Conservation (phyloP, 2,113 vertebrate genomes). For the Heptranchias perlo region DNA sequence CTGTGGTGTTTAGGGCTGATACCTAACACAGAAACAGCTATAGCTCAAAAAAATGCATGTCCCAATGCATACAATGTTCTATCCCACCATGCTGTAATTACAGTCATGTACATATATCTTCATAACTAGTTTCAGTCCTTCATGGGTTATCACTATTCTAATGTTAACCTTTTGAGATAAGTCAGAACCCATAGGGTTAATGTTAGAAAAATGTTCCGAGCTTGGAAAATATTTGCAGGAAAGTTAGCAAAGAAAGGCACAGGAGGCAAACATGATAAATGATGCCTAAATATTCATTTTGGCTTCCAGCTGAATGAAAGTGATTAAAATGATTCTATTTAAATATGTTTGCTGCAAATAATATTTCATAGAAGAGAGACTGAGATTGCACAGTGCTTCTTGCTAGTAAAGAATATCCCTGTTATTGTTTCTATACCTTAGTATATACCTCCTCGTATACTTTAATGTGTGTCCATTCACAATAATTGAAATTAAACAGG, state of each 20-base stretch:
- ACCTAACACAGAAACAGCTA: no score
- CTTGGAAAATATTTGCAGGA: conserved; percentile 24
- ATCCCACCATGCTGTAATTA: neutral
- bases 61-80: neutral
- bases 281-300: conserved; percentile 20
- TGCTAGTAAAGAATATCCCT: neutral
- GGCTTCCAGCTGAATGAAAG: conserved; percentile 1
- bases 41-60: neutral
- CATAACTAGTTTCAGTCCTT: neutral
- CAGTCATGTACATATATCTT: neutral
- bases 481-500: neutral
- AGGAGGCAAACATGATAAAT: conserved; percentile 26
- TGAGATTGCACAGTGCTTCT: neutral
- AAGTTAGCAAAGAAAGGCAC: conserved; percentile 8
- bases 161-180: neutral
- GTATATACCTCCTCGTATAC: neutral
- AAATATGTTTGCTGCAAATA: neutral
- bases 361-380: neutral
- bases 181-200: neutral
- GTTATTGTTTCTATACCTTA: neutral
- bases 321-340: conserved; percentile 8
- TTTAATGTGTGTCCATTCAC: neutral
- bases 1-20: no score
- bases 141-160: neutral
- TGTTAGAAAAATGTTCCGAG: neutral